Percentiles rank a stretch among this genome's conserved stretches.
These are phyloP conservation scores for Cecropterus lyciades DNA, from an alignment of 1,140 invertebrate genomes.

Conservation along the genomic window DNA sequence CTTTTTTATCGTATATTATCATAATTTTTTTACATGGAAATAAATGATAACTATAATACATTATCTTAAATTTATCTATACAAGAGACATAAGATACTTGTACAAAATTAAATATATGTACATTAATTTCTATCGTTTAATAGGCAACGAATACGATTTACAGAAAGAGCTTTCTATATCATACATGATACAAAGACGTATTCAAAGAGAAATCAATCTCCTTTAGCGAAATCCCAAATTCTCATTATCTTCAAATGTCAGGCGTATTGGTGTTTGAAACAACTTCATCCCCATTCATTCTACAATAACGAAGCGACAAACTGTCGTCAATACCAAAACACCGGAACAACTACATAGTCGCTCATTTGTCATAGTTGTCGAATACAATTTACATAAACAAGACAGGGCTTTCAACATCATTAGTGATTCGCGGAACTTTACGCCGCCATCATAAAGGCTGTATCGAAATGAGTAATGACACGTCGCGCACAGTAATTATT, in stretches of 20 bases:
- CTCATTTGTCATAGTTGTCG: constrained; percentile 34
- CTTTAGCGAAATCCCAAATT: neutral
- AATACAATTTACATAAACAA: constrained; percentile 36
- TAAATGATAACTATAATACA: too few relatives aligned
- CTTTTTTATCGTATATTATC: too few relatives aligned
- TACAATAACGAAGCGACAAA: constrained; percentile 14
- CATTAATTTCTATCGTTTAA: too few relatives aligned
- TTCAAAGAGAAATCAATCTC: neutral
- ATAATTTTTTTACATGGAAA: too few relatives aligned
- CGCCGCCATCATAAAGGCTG: constrained; percentile 21
- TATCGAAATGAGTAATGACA: constrained; percentile 35
- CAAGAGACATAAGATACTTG: too few relatives aligned
- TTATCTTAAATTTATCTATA: too few relatives aligned
- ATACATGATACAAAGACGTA: too few relatives aligned
- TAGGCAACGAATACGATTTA: too few relatives aligned
- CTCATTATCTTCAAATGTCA: neutral
- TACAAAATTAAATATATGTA: too few relatives aligned
- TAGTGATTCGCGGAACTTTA: constrained; percentile 31
- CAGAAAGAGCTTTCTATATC: too few relatives aligned
- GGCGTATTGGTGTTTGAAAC: constrained; percentile 1
- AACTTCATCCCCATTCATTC: constrained; percentile 3
- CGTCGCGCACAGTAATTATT: constrained; percentile 40
- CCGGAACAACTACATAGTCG: constrained; percentile 19
- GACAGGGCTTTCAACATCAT: constrained; percentile 32
- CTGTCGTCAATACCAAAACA: constrained; percentile 15